phyloP scores from a whole-genome alignment of 1,140 invertebrate species.

The Chelonus insularis region DNA sequence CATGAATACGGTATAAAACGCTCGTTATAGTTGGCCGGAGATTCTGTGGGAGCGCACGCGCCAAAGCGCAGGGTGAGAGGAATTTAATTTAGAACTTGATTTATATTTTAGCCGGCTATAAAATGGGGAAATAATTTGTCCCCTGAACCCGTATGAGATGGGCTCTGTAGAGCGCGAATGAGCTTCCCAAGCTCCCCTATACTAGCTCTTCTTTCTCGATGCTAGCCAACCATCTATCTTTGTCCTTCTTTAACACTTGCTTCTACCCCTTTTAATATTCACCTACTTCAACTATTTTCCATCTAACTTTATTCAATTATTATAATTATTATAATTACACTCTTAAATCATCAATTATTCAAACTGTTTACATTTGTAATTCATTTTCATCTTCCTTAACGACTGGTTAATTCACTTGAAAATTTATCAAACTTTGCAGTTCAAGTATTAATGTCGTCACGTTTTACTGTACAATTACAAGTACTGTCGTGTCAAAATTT shows the following conservation, averaged over 20 bases:
- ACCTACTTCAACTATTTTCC: conserved; percentile 11
- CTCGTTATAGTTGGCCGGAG: conserved; percentile 49
- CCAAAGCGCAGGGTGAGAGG: conserved; percentile 37
- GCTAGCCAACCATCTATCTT: not conserved
- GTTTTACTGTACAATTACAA: no score
- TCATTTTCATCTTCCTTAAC: not conserved
- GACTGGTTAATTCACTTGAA: not conserved
- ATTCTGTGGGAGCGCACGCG: conserved; percentile 26
- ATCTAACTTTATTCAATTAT: conserved; percentile 10
- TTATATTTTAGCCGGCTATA: conserved; percentile 58
- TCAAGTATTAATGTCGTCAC: not conserved
- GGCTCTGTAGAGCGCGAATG: conserved; percentile 17
- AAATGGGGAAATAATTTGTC: conserved; percentile 59
- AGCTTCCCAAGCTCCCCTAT: not conserved
- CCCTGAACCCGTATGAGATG: conserved; percentile 53
- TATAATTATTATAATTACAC: conserved; percentile 37
- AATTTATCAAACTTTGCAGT: not conserved
- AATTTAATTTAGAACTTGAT: conserved; percentile 60
- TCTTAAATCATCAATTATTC: conserved; percentile 12
- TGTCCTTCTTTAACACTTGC: not conserved
- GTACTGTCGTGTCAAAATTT: no score
- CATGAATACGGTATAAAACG: conserved; percentile 49
- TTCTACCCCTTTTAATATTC: conserved; percentile 7
- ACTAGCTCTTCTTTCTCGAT: not conserved
- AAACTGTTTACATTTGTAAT: not conserved